These are phyloP conservation scores for Micronycteris hirsuta DNA, from an alignment of 2,113 vertebrate genomes.

Conservation along the genomic window DNA sequence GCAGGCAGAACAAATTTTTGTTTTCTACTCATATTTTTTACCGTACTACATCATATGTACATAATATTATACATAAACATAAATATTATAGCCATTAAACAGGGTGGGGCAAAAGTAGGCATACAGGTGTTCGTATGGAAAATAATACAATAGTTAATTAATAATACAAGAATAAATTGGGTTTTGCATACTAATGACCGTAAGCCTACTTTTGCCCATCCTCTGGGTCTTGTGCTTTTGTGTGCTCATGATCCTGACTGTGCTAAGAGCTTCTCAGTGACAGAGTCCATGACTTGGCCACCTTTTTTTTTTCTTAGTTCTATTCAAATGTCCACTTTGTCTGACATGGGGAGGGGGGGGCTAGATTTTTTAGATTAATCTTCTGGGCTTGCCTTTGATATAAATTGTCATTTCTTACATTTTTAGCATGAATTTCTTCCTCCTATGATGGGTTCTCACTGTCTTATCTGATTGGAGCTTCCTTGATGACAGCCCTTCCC, in stretches of 20 bases:
- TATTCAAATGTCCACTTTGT: not conserved
- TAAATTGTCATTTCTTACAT: not conserved
- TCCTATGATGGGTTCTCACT: not conserved
- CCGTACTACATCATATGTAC: not conserved
- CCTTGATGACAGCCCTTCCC: not conserved
- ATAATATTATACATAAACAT: too few relatives aligned
- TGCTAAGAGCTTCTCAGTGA: not conserved
- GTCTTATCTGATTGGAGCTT: not conserved
- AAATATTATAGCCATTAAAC: not conserved
- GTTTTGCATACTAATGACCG: not conserved
- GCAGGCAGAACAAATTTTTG: not conserved
- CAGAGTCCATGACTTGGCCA: not conserved
- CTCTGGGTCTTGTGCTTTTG: not conserved
- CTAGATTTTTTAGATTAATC: not conserved
- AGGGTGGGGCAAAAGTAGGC: too few relatives aligned
- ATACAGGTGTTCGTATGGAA: too few relatives aligned
- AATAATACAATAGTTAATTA: too few relatives aligned
- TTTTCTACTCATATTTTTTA: not conserved
- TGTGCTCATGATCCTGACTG: not conserved
- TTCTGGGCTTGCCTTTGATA: not conserved
- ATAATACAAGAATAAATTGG: too few relatives aligned
- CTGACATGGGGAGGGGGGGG: too few relatives aligned
- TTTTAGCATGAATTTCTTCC: not conserved
- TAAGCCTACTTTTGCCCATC: not conserved
- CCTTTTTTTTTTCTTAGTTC: not conserved